phyloP scores from a whole-genome alignment of 2,797 vertebrate species.

The Acrossocheilus fasciatus region DNA sequence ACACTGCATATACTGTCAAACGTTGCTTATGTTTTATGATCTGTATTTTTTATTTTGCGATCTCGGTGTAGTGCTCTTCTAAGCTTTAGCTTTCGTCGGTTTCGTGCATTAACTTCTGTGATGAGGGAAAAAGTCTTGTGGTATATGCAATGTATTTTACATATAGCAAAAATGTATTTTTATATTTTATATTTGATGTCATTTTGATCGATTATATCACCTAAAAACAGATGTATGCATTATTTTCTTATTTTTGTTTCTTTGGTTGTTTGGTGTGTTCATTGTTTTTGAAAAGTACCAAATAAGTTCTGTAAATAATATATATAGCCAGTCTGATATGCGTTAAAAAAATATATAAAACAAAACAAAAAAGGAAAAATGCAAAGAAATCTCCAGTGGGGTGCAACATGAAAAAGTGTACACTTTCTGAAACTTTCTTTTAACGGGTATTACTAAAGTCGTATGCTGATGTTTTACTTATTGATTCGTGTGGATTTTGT shows the following conservation, averaged over 20 bases:
- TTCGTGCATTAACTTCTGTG: conserved; percentile 43
- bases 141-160: conserved; percentile 60
- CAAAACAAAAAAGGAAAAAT: conserved; percentile 58
- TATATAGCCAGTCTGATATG: conserved; percentile 76
- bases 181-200: conserved; percentile 59
- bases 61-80: conserved; percentile 46
- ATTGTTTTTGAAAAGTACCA: conserved; percentile 69
- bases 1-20: conserved; percentile 58
- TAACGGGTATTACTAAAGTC: conserved; percentile 68
- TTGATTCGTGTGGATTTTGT: conserved; percentile 70
- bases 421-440: conserved; percentile 72
- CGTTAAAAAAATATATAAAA: conserved; percentile 55
- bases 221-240: conserved; percentile 39
- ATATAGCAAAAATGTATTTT: conserved; percentile 59
- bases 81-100: conserved; percentile 35
- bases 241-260: conserved; percentile 50
- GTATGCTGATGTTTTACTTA: conserved; percentile 61
- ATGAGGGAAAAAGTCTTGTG: conserved; percentile 41
- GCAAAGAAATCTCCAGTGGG: conserved; percentile 62
- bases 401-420: conserved; percentile 59
- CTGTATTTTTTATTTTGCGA: conserved; percentile 55
- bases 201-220: conserved; percentile 13
- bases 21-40: conserved; percentile 65
- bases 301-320: conserved; percentile 81
- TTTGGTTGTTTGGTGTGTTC: conserved; percentile 11